Percentiles rank a stretch among this genome's conserved stretches.
phyloP scores from a whole-genome alignment of 2,888 invertebrate species.

The Pachycephus smyrnensis region DNA sequence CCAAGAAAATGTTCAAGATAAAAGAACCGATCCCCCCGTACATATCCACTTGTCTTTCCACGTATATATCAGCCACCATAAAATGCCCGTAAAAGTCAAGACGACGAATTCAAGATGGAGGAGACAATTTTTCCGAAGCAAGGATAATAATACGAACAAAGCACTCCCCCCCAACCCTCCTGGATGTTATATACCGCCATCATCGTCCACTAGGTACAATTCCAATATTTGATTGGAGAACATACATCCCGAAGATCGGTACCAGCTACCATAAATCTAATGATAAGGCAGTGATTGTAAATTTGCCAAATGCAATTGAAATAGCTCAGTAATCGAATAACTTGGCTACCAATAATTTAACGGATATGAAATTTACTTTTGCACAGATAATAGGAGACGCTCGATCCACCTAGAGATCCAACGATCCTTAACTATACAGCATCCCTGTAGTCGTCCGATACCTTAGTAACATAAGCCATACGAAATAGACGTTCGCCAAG shows the following conservation, averaged over 20 bases:
- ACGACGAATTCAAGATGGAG: neutral
- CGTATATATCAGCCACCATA: neutral
- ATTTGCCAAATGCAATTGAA: neutral
- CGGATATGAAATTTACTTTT: neutral
- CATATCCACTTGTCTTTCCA: neutral
- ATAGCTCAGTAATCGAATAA: neutral
- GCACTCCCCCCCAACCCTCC: no score
- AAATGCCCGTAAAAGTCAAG: neutral
- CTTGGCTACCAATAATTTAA: neutral
- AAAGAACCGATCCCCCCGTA: neutral
- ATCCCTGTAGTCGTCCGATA: neutral
- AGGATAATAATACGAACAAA: neutral
- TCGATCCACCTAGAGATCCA: neutral
- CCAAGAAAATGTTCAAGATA: neutral
- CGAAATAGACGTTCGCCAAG: conserved; percentile 30
- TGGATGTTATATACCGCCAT: neutral
- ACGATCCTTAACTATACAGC: no score
- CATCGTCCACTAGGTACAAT: neutral
- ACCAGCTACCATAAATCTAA: neutral
- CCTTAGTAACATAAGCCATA: conserved; percentile 29
- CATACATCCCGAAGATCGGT: neutral
- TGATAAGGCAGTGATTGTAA: neutral
- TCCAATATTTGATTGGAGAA: neutral
- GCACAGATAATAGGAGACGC: neutral
- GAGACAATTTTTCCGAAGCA: neutral